These are phyloP conservation scores for Drosophila meridiana DNA, from an alignment of 2,888 invertebrate species.

Conservation along the genomic window DNA sequence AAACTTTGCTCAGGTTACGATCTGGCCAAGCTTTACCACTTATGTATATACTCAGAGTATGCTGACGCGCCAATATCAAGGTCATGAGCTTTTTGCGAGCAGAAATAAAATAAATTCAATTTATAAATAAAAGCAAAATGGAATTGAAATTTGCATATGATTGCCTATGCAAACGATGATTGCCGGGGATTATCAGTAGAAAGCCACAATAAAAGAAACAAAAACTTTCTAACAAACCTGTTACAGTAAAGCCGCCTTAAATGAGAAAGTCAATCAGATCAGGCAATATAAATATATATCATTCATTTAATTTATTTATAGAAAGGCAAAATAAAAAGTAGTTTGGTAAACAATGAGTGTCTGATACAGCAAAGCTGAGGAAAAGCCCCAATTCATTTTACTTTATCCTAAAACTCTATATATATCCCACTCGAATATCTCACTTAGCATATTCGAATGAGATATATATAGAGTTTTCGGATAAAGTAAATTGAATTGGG, in stretches of 20 bases:
- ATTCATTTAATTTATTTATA: not conserved
- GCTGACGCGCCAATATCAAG: conserved; percentile 53
- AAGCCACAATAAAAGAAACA: conserved; percentile 16
- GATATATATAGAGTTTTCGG: not conserved
- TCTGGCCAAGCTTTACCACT: conserved; percentile 19
- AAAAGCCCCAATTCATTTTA: too few relatives aligned
- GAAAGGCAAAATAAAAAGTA: not conserved
- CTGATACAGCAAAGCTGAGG: not conserved
- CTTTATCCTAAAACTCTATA: too few relatives aligned
- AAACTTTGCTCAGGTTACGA: conserved; percentile 45
- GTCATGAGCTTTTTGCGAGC: conserved; percentile 37
- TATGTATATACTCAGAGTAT: conserved; percentile 9
- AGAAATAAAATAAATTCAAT: conserved; percentile 11
- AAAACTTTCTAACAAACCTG: conserved; percentile 61
- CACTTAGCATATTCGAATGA: too few relatives aligned
- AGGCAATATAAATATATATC: not conserved
- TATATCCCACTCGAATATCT: too few relatives aligned
- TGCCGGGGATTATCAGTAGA: conserved; percentile 29
- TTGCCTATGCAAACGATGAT: conserved; percentile 19
- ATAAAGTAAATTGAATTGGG: not conserved
- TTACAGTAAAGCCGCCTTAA: conserved; percentile 35
- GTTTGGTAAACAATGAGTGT: not conserved
- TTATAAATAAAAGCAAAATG: conserved; percentile 1
- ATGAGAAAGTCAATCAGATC: conserved; percentile 41
- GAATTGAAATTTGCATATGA: conserved; percentile 31